These are phyloP conservation scores for Pseudanteris insignis DNA, from an alignment of 2,888 invertebrate genomes.

Conservation along the genomic window DNA sequence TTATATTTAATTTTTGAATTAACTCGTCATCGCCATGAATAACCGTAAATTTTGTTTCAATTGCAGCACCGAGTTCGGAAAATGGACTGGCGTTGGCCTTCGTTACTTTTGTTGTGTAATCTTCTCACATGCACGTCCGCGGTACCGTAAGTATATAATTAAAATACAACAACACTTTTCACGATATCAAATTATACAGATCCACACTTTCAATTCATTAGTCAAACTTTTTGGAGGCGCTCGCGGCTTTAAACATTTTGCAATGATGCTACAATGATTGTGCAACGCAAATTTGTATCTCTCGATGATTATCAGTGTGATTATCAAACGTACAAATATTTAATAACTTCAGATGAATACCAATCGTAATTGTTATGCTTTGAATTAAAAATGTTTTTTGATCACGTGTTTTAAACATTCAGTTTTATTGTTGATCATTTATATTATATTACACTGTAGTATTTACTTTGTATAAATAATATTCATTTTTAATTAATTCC, in stretches of 20 bases:
- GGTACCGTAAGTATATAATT: constrained; percentile 48
- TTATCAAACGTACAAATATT: too few species aligned
- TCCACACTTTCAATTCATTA: constrained; percentile 12
- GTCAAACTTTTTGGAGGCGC: not conserved
- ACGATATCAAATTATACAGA: constrained; percentile 3
- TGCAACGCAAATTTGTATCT: too few species aligned
- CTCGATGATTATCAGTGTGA: too few species aligned
- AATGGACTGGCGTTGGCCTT: constrained; percentile 46
- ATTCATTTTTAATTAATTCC: too few species aligned
- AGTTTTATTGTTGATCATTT: too few species aligned
- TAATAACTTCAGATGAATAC: too few species aligned
- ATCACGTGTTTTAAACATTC: too few species aligned
- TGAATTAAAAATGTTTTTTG: too few species aligned
- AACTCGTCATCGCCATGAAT: constrained; percentile 7
- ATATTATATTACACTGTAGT: too few species aligned
- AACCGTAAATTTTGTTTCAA: constrained; percentile 17
- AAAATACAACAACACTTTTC: constrained; percentile 2
- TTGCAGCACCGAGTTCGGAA: constrained; percentile 37
- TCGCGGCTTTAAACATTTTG: not conserved
- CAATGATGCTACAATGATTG: too few species aligned
- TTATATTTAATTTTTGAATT: constrained; percentile 14
- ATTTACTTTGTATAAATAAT: too few species aligned
- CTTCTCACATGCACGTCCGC: constrained; percentile 45
- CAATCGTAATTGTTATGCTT: too few species aligned
- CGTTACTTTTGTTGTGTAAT: constrained; percentile 48